phyloP scores from a whole-genome alignment of 2,113 vertebrate species.

The Hirundichthys speculiger region DNA sequence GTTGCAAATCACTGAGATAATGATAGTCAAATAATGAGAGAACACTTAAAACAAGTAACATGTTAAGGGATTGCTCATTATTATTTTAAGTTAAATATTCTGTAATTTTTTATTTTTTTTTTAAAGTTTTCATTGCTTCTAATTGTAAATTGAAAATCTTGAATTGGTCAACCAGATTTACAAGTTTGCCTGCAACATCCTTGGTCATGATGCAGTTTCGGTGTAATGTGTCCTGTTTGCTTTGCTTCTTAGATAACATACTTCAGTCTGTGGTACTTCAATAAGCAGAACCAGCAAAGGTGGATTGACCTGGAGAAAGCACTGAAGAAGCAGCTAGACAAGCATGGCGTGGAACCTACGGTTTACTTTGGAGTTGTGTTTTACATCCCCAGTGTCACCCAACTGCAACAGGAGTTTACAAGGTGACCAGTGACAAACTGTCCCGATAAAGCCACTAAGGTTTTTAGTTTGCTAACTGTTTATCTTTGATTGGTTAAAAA shows the following conservation, averaged over 20 bases:
- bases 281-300: constrained; percentile 96
- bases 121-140: no score
- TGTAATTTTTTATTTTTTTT: no score
- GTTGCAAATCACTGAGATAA: no score
- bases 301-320: constrained; percentile 98
- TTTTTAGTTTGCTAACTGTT: background rate
- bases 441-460: background rate
- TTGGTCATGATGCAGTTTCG: background rate
- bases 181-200: background rate
- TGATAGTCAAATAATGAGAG: no score
- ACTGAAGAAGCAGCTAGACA: constrained; percentile 98
- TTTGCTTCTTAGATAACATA: constrained; percentile 86
- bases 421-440: constrained; percentile 79
- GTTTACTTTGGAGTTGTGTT: constrained; percentile 97
- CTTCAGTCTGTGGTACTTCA: constrained; percentile 98
- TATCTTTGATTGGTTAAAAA: background rate
- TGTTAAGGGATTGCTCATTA: no score
- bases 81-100: no score
- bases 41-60: no score
- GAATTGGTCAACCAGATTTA: background rate
- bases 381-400: constrained; percentile 90
- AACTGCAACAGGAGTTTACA: constrained; percentile 97
- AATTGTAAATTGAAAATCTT: background rate
- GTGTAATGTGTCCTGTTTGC: constrained; percentile 19
- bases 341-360: constrained; percentile 93